phyloP scores from a whole-genome alignment of 2,113 vertebrate species.

The Pelobates fuscus region DNA sequence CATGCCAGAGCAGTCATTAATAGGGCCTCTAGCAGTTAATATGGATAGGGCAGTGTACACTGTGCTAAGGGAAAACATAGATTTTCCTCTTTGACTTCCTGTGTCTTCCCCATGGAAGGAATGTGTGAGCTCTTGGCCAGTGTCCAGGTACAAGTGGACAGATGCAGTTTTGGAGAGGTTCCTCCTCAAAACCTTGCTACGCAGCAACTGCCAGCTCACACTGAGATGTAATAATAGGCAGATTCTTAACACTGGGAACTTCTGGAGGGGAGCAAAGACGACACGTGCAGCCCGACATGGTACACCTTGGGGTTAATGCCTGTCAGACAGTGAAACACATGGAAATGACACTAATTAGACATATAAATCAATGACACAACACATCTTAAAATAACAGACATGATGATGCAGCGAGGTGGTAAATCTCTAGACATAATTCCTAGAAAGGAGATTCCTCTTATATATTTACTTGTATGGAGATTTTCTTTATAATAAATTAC shows the following conservation, averaged over 20 bases:
- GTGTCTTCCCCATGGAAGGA: conserved; percentile 28
- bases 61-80: not conserved
- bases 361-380: too few species aligned
- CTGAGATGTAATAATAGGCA: not conserved
- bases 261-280: not conserved
- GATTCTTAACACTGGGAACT: not conserved
- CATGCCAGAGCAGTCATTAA: too few species aligned
- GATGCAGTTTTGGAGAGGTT: conserved; percentile 5
- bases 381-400: too few species aligned
- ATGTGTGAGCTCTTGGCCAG: conserved; percentile 13
- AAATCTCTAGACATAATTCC: too few species aligned
- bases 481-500: too few species aligned
- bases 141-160: conserved; percentile 11
- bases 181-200: not conserved
- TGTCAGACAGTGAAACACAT: not conserved
- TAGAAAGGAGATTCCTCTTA: too few species aligned
- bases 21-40: too few species aligned
- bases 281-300: not conserved
- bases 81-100: conserved; percentile 4
- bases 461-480: too few species aligned
- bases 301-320: not conserved
- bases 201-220: not conserved
- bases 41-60: too few species aligned
- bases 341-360: too few species aligned
- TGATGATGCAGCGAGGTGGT: too few species aligned